Conservation (phyloP, 2,888 invertebrate genomes). For the Lapara coniferarum region DNA sequence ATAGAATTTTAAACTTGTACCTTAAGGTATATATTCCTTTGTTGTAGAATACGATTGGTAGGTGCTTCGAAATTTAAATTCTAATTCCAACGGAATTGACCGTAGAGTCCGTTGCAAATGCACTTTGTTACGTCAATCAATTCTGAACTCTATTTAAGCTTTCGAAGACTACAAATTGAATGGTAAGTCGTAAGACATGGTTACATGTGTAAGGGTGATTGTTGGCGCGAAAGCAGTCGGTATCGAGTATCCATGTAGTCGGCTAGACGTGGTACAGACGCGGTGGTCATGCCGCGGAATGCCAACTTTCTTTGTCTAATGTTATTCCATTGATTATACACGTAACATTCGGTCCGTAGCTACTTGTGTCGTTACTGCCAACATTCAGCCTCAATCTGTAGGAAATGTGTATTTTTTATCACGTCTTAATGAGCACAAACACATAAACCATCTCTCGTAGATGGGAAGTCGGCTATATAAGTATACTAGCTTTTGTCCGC, state of each 20-base stretch:
- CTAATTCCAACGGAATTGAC: conserved; percentile 28
- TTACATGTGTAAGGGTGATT: neutral
- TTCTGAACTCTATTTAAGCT: conserved; percentile 34
- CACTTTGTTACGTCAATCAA: neutral
- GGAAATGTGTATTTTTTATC: no score
- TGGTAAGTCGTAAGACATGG: neutral
- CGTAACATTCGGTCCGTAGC: neutral
- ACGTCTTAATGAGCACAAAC: no score
- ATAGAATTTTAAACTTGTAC: neutral
- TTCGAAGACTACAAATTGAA: conserved; percentile 22
- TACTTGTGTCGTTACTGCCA: neutral
- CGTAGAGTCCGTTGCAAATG: conserved; percentile 2
- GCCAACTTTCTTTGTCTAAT: conserved; percentile 29
- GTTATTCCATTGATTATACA: conserved; percentile 15
- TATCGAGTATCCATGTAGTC: conserved; percentile 56
- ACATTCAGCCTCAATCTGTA: no score
- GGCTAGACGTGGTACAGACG: conserved; percentile 73
- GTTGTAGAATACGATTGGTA: neutral
- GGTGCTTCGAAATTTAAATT: conserved; percentile 24
- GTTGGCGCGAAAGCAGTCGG: conserved; percentile 56
- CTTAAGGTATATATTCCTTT: neutral
- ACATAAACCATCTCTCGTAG: no score
- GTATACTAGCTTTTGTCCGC: no score
- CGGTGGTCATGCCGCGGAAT: conserved; percentile 27
- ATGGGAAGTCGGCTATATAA: no score